A percentile compares a stretch with the other conserved stretches of the same genome.
Evolutionary conservation across 1,140 invertebrate genomes (phyloP).

Genomic region (Drosophila navojoa): DNA sequence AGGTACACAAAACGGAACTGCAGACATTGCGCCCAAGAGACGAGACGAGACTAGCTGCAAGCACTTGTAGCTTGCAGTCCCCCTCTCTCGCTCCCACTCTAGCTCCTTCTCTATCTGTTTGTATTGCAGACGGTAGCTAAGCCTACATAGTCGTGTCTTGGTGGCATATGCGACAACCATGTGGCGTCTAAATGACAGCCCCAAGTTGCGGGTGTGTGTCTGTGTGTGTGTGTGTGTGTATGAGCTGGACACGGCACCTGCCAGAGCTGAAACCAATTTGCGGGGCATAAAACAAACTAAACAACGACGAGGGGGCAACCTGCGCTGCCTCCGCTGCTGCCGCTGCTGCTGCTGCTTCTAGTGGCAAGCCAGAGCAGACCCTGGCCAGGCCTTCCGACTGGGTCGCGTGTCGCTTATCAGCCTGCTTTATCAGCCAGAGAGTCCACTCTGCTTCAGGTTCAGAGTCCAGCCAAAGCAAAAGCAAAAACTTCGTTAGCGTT

Average conservation of each 20-base stretch:
- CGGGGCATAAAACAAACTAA: slow-evolving; percentile 74
- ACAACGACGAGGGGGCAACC: slow-evolving; percentile 30
- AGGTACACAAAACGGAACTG: slow-evolving; percentile 78
- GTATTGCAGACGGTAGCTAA: slow-evolving; percentile 9
- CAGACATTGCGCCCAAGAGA: slow-evolving; percentile 59
- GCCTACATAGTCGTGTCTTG: slow-evolving; percentile 46
- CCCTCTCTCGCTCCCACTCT: too few relatives aligned
- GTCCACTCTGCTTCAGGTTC: slow-evolving; percentile 6
- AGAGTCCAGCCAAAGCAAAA: slow-evolving; percentile 14
- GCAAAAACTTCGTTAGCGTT: slow-evolving; percentile 75
- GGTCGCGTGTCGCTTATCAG: slow-evolving; percentile 79
- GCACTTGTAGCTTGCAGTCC: too few relatives aligned
- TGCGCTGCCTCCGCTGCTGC: not conserved
- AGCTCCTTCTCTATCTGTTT: not conserved
- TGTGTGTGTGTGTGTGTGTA: slow-evolving; percentile 6
- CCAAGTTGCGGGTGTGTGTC: slow-evolving; percentile 11
- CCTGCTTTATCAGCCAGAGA: slow-evolving; percentile 59
- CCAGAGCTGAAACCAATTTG: slow-evolving; percentile 67
- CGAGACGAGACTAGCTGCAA: slow-evolving; percentile 17
- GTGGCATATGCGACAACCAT: slow-evolving; percentile 52
- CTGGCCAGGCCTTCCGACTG: slow-evolving; percentile 14
- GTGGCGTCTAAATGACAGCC: slow-evolving; percentile 48
- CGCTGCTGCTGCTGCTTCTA: not conserved
- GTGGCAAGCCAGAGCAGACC: not conserved
- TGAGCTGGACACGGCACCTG: slow-evolving; percentile 56